Base-by-base conservation (phyloP, 2,797 vertebrate genomes). In the Ceryle rudis region DNA sequence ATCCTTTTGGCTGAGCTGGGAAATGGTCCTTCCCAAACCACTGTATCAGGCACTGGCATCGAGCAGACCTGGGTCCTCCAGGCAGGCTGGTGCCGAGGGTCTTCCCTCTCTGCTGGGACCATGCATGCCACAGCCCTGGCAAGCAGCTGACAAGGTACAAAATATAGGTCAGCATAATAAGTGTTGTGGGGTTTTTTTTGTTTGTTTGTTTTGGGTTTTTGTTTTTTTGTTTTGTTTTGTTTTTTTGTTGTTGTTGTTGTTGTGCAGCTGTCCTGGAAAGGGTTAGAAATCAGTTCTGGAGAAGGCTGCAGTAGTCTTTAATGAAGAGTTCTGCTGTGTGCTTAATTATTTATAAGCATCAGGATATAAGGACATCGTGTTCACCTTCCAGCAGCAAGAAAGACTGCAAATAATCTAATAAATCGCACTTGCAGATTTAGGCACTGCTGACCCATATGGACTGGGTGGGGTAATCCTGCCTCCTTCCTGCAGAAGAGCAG, bases 101-200 rank as follows among this genome's bases (percentile, higher is more conserved):
- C 33, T 91, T 49, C 49, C 51, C 62, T 54, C 29, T 10, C 14
- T 55, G 35, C 33, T 9, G 22, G 90, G 29, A 62, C 42, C 42
- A 18, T 0, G 0, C 9, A 9, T 0, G 4, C 28, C 8, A 41
- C 37, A 41, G 44, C 51, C 31, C 19, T 41, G 35, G 41, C 39
- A 88, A 46, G 31, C 54, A 69, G 37, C 51, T 70, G 64, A 35
- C 14, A 86, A 72, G 29, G 42, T 60, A 46, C 19, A 18, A 85
- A 70, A 71, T 21, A 60, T 3, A 7, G 42, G 21, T 81, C 52
- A 67, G 8, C 4, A 6, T 8, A 6, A 9, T 51, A 28, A 28
- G n/a, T n/a, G n/a, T n/a, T n/a, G n/a, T n/a, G n/a, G n/a, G n/a
- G n/a, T n/a, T n/a, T n/a, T n/a, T n/a, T n/a, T n/a, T n/a, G n/a